Evolutionary conservation across 2,888 invertebrate genomes (phyloP), one percentile per base, ranked within the genome.

Genomic region (Cantharis rustica): DNA sequence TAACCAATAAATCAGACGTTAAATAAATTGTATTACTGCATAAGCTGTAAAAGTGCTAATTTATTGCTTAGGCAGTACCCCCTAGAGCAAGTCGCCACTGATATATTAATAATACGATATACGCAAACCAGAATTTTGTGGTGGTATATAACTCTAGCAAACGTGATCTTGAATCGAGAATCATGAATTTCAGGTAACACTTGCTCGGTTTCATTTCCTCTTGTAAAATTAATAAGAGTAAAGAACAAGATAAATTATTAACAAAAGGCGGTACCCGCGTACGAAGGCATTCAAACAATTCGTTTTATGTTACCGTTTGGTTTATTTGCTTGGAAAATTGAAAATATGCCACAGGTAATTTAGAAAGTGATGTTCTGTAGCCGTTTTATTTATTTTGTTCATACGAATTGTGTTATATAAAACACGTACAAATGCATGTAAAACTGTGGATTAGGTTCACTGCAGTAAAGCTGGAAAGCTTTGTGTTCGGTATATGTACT

Each of bases 401-500:
- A 62, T 63, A 62, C 17, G 73, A 20, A 69, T 69, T 64, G 69
- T 71, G 61, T 72, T 75, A 75, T 16, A 72, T 64, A 75, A 72
- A 75, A 63, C 69, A 64, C 72, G 47, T 75, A 72, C 75, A 72
- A 75, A 75, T 75, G 70, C 69, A 23, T 69, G 69, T 71, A 31
- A 69, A 66, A 75, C 77, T 71, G 47, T 23, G 74, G 73, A 75
- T 77, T 77, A 74, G 31, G 68, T 74, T 71, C 62, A 77, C 69
- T 71, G 71, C 61, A 68, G 66, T 73, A 72, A 72, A 72, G 31
- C 66, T 70, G 20, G 17, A 68, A 47, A 70, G 71, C 70, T 68
- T 70, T 70, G 73, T 68, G 26, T 71, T 27, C 69, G 62, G 16
- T 82, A 81, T 82, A 81, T 82, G 81, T 83, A 82, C 81, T 20